phyloP scores from a whole-genome alignment of 2,113 vertebrate genomes.

The Vanacampus margaritifer region DNA sequence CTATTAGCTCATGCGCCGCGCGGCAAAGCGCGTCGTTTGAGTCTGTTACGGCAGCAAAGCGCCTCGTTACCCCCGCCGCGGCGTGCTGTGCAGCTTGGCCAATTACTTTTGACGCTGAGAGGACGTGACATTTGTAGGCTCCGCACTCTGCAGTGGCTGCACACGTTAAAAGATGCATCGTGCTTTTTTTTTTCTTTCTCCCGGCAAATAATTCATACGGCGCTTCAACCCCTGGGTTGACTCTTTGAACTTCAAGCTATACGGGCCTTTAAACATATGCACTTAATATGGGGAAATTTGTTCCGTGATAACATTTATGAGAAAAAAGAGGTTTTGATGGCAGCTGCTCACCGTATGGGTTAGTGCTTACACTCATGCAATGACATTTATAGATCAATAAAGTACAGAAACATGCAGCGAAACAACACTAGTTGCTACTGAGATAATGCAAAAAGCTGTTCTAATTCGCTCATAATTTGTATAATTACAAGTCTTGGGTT shows the following conservation, averaged over 20 bases:
- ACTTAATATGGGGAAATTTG: slow-evolving; percentile 9
- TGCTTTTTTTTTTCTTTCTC: slow-evolving; percentile 50
- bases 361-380: slow-evolving; percentile 31
- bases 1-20: slow-evolving; percentile 71
- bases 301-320: slow-evolving; percentile 8
- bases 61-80: slow-evolving; percentile 65
- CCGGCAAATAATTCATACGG: slow-evolving; percentile 72
- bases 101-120: slow-evolving; percentile 92
- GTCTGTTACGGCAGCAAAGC: slow-evolving; percentile 73
- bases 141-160: slow-evolving; percentile 84
- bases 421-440: slow-evolving; percentile 5
- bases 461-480: too few relatives aligned
- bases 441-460: neutral
- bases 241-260: slow-evolving; percentile 73
- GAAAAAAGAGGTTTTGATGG: neutral
- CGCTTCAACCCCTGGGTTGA: slow-evolving; percentile 58
- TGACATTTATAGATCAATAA: neutral
- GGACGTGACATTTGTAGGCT: slow-evolving; percentile 92
- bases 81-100: slow-evolving; percentile 82
- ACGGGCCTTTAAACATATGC: slow-evolving; percentile 63
- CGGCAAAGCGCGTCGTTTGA: slow-evolving; percentile 65
- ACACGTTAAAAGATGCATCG: slow-evolving; percentile 87
- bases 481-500: too few relatives aligned
- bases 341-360: neutral
- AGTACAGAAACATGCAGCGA: slow-evolving; percentile 36